phyloP scores from a whole-genome alignment of 2,797 vertebrate genomes.

The Streptopelia turtur region DNA sequence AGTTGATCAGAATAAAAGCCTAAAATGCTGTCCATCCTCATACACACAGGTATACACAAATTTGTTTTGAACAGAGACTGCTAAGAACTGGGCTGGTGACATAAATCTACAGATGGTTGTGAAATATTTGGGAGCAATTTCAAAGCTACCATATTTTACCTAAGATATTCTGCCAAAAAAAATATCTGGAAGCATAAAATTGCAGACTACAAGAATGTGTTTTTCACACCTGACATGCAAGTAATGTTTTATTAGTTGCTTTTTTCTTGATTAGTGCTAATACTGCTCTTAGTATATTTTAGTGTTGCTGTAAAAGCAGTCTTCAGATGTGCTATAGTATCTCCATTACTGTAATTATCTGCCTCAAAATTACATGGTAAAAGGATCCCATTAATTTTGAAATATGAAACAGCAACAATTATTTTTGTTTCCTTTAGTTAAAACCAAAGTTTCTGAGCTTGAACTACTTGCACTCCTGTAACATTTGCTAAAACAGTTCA shows the following conservation, averaged over 20 bases:
- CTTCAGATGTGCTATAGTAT: not conserved
- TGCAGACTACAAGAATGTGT: not conserved
- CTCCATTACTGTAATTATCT: not conserved
- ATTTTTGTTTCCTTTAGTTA: not conserved
- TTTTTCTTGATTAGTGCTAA: not conserved
- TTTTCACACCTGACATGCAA: not conserved
- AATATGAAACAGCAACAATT: not conserved
- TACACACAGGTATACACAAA: not conserved
- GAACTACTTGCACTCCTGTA: not conserved
- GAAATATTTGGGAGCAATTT: slow-evolving; percentile 10
- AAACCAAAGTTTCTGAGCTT: not conserved
- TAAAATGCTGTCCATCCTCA: not conserved
- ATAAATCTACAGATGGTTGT: not conserved
- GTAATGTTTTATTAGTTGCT: not conserved
- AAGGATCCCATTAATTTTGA: not conserved
- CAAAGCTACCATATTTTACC: not conserved
- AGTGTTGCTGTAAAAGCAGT: not conserved
- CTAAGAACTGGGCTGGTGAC: not conserved
- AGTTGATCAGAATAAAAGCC: slow-evolving; percentile 92
- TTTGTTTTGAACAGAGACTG: not conserved
- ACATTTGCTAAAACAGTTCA: not conserved
- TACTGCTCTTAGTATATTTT: not conserved
- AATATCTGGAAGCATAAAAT: not conserved
- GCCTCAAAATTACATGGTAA: not conserved
- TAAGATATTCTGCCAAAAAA: not conserved